These are phyloP conservation scores for Myiagra hebetior DNA, from an alignment of 2,113 vertebrate genomes.

Conservation along the genomic window DNA sequence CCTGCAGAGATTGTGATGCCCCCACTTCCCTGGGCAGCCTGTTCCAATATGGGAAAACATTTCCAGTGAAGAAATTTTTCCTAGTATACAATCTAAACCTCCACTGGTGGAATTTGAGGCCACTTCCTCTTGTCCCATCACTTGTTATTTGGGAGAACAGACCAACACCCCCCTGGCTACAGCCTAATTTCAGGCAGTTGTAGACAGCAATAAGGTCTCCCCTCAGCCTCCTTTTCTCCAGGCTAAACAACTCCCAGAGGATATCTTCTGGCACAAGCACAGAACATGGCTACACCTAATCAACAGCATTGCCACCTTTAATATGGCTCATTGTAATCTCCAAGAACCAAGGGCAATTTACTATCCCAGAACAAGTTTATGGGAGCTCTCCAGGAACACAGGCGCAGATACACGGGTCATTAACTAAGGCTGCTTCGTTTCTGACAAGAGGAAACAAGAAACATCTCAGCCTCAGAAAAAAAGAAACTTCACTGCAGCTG, in stretches of 20 bases:
- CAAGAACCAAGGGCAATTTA: background rate
- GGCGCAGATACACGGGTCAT: rapidly evolving
- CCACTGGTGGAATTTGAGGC: background rate
- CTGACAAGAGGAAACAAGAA: background rate
- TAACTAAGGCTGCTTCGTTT: background rate
- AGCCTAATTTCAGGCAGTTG: background rate
- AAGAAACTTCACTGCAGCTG: background rate
- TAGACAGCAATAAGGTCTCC: background rate
- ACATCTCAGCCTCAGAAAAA: background rate
- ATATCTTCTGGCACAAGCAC: background rate
- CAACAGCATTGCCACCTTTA: background rate
- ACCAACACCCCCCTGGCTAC: background rate
- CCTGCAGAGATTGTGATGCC: background rate
- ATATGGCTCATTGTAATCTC: rapidly evolving
- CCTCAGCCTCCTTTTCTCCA: background rate
- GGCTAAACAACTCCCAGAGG: background rate
- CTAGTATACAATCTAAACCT: background rate
- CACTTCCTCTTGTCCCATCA: background rate
- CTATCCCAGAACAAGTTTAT: background rate
- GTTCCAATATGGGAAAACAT: background rate
- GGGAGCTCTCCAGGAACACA: background rate
- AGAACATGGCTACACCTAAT: background rate
- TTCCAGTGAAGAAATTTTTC: background rate
- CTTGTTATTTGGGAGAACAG: background rate
- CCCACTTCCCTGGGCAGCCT: background rate